Conservation (phyloP, 2,888 invertebrate species). For the Megaustenia siamemsis region DNA sequence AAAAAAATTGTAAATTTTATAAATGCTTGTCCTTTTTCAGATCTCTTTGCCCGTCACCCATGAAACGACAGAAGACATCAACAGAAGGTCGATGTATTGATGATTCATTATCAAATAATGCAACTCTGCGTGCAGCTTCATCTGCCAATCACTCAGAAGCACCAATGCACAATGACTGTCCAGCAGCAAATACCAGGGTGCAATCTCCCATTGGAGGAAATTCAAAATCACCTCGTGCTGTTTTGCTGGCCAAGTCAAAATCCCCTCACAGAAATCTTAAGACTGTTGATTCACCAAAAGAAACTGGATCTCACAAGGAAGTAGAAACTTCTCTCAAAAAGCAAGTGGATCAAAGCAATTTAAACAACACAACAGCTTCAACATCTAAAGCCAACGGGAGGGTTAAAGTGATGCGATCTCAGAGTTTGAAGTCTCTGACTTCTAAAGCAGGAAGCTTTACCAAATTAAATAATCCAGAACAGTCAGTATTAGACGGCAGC, state of each 20-base stretch:
- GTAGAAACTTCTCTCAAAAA: too few relatives aligned
- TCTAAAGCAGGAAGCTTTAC: background rate
- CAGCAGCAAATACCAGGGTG: slow-evolving; percentile 13
- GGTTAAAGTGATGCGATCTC: slow-evolving; percentile 4
- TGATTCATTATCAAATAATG: slow-evolving; percentile 1
- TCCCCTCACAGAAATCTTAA: background rate
- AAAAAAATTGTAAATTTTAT: background rate
- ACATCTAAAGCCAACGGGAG: too few relatives aligned
- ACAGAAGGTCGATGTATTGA: background rate
- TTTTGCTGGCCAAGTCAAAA: background rate
- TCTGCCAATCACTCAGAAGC: background rate
- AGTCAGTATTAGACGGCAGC: background rate
- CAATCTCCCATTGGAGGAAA: background rate
- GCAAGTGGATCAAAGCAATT: background rate
- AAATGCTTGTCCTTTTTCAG: slow-evolving; percentile 18
- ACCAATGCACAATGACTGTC: background rate
- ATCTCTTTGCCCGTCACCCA: slow-evolving; percentile 30
- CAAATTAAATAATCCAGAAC: background rate
- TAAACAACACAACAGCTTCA: too few relatives aligned
- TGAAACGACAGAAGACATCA: slow-evolving; percentile 23
- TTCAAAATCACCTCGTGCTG: background rate
- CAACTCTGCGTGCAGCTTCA: slow-evolving; percentile 1
- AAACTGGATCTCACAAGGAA: background rate
- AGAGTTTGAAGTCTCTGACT: slow-evolving; percentile 21
- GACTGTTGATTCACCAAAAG: background rate